Evolutionary conservation across 2,797 vertebrate species (phyloP), one percentile per base, ranked within the genome.

Genomic region (Tamandua tetradactyla): DNA sequence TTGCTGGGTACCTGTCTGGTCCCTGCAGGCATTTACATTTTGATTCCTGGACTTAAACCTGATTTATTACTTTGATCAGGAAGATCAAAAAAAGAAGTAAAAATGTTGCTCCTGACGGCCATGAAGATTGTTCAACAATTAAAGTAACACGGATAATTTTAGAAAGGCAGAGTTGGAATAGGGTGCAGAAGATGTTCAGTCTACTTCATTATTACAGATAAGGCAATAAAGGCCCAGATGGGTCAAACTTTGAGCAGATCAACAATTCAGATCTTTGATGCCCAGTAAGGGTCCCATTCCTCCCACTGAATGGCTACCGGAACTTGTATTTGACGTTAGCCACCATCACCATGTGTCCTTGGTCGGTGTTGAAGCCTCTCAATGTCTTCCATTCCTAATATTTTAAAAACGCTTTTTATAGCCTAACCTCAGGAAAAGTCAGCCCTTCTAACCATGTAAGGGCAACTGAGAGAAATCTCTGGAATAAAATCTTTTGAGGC

Each of bases 1-100:
- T 61, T 57, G 4, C 30, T 91, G 59, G 80, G 82, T 69, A 82
- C 5, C 25, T 32, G 4, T 74, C 57, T 76, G 30, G 14, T n/a
- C 40, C 40, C 35, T 5, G 18, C 0, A 84, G 25, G 22, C 75
- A 76, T n/a, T 47, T 85, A 32, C 86, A 3, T n/a, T 76, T 82
- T 88, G 30, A 75, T 90, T 88, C 23, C n/a, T 74, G 11, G 12
- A 32, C 69, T 94, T 93, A 59, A 86, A 85, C 12, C 49, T 64
- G 40, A 76, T 76, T 49, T 7, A 18, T 35, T 68, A 85, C 7
- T 91, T 81, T 47, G 85, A 17, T 88, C 40, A 62, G 42, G 35
- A 59, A 81, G 37, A 40, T 75, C 11, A 47, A 18, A 66, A 23
- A 74, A 91, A 91, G 47, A 72, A 89, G 30, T 4, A 90, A 68